Base-by-base conservation (phyloP, 2,888 invertebrate species). In the Ophioninae sp. region DNA sequence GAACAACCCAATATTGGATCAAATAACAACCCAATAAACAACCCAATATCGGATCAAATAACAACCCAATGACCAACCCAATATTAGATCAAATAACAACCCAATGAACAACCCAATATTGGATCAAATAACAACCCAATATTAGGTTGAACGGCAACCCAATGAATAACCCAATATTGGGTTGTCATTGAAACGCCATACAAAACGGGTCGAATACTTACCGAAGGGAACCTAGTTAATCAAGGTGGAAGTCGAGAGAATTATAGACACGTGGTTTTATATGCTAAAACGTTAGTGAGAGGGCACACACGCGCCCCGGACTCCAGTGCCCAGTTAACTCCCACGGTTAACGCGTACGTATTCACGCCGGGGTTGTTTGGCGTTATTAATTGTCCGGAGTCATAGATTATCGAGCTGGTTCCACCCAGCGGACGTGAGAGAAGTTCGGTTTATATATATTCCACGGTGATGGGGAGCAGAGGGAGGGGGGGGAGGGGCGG, bases 331-430 rank as follows among this genome's bases (percentile, higher is more conserved):
- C 23, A 62, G 77, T 50, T 50, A 82, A 30, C 82, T 82, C 82
- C 82, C 82, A 82, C 82, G 75, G 82, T 70, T 79, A 64, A 72
- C 67, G 50, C 72, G 73, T 30, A 62, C 72, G 76, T 61, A 68
- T 57, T 82, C 57, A 74, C 64, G 30, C 30, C 30, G 69, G 81
- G 85, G 85, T 86, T 87, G 85, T 85, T 86, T 84, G 76, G 83
- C 80, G 82, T 87, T 88, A 87, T 87, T 88, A 88, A 88, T 88
- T 87, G 87, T 83, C 81, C 77, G 41, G 80, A 82, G 82, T 86
- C 85, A 81, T 87, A 86, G 86, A 88, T 88, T 87, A 87, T 86
- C 85, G 81, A 67, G 41, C 77, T 61, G 73, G 76, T 64, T 39
- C 83, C 76, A 83, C 79, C 79, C 76, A 64, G 76, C 79, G 75